Evolutionary conservation across 2,113 vertebrate genomes (phyloP).

Genomic region (Neolamprologus variostigma): DNA sequence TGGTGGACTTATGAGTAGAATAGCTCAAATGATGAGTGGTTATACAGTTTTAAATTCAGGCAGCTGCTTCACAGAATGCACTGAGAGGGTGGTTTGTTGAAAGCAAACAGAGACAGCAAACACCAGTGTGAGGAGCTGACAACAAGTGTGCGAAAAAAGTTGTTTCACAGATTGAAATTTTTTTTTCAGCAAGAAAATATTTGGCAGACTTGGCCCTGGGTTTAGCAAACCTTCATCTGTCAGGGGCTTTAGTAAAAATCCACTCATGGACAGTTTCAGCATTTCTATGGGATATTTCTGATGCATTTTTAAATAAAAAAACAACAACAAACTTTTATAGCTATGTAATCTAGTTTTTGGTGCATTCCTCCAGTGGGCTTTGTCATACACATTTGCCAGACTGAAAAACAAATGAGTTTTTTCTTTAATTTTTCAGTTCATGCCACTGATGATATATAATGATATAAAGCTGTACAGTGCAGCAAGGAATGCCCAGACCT

Average conservation of each 20-base stretch:
- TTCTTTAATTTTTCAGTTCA: not conserved
- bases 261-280: not conserved
- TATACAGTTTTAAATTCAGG: not conserved
- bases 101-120: not conserved
- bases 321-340: not conserved
- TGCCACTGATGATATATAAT: not conserved
- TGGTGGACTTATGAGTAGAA: not conserved
- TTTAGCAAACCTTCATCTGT: not conserved
- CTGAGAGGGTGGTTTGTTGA: not conserved
- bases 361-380: not conserved
- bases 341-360: not conserved
- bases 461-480: not conserved
- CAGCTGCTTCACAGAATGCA: not conserved
- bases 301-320: not conserved
- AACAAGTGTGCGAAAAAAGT: not conserved
- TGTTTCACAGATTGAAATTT: not conserved
- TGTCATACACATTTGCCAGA: not conserved
- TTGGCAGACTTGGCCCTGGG: not conserved
- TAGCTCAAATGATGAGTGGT: not conserved
- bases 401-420: not conserved
- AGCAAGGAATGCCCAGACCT: no score
- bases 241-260: not conserved
- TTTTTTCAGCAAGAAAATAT: not conserved
- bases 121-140: not conserved
- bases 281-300: not conserved